phyloP scores from a whole-genome alignment of 2,113 vertebrate genomes.

The Ptilorrhoa leucosticta region DNA sequence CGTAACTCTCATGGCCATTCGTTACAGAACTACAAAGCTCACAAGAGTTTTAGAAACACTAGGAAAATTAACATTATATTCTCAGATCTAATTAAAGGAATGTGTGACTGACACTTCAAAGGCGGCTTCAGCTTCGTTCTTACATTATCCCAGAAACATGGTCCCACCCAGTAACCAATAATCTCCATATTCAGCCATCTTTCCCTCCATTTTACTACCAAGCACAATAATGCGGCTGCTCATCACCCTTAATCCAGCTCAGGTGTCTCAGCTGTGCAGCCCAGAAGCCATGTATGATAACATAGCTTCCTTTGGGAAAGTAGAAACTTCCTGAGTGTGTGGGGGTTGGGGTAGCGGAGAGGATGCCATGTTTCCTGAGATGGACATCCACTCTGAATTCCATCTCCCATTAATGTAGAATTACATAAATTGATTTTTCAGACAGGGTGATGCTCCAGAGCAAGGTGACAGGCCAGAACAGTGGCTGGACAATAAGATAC shows the following conservation, averaged over 20 bases:
- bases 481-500: slow-evolving; percentile 57
- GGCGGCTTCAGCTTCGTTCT: neutral
- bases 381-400: neutral
- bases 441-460: slow-evolving; percentile 43
- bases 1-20: neutral
- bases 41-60: neutral
- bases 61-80: neutral
- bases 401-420: neutral
- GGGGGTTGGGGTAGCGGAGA: neutral
- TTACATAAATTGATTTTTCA: slow-evolving; percentile 41
- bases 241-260: neutral
- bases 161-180: neutral
- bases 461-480: slow-evolving; percentile 62
- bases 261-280: neutral
- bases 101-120: neutral
- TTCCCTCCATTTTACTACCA: neutral
- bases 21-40: neutral
- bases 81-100: neutral
- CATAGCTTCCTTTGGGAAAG: neutral
- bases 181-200: neutral
- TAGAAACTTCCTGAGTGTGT: neutral
- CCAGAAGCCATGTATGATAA: neutral
- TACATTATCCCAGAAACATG: neutral
- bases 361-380: neutral
- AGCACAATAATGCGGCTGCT: neutral